Conservation (phyloP, 2,113 vertebrate genomes). For the Paramisgurnus dabryanus region DNA sequence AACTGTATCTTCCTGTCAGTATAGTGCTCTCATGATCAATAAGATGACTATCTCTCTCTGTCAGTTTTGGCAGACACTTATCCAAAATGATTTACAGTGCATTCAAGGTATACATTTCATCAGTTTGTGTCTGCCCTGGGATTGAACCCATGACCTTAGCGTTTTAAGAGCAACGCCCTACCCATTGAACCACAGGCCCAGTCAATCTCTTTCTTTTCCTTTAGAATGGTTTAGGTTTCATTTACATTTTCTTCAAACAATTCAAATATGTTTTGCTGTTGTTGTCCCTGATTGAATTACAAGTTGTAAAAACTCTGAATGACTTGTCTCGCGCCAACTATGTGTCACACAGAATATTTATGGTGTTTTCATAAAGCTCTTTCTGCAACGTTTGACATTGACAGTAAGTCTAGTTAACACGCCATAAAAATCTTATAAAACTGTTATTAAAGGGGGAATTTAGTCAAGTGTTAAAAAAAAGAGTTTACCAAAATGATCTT, state of each 20-base stretch:
- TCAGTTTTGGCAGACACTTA: no score
- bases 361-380: constrained; percentile 31
- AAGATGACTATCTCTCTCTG: background rate
- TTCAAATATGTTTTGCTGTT: background rate
- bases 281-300: background rate
- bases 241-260: no score
- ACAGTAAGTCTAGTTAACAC: constrained; percentile 38
- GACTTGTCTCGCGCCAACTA: background rate
- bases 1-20: background rate
- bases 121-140: no score
- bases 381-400: constrained; percentile 32
- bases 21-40: background rate
- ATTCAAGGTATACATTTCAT: no score
- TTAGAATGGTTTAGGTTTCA: no score
- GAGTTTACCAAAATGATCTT: constrained; percentile 2
- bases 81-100: no score
- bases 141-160: no score
- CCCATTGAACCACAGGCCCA: no score
- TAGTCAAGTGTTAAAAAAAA: constrained; percentile 28
- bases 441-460: constrained; percentile 29
- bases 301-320: background rate
- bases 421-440: constrained; percentile 55
- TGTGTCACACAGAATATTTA: constrained; percentile 18
- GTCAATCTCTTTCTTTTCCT: constrained; percentile 1
- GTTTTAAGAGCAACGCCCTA: no score